phyloP scores from a whole-genome alignment of 2,888 invertebrate species.

The Drosophila cognata region DNA sequence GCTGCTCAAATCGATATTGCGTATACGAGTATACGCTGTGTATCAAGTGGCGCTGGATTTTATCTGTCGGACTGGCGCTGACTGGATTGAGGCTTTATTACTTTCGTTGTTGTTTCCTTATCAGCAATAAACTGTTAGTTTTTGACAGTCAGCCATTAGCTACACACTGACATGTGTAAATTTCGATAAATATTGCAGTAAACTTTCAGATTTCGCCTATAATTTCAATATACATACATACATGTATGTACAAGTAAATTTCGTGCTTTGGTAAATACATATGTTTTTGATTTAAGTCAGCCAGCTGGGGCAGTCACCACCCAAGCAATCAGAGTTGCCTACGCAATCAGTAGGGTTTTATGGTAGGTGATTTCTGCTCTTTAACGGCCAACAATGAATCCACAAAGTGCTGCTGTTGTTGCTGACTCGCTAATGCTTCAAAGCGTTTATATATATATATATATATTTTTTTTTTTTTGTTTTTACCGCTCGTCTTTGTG shows the following conservation, averaged over 20 bases:
- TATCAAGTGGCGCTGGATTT: conserved; percentile 48
- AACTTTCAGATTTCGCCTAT: background rate
- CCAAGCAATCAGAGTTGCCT: conserved; percentile 35
- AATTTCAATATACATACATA: conserved; percentile 23
- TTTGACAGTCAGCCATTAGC: conserved; percentile 41
- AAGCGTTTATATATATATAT: conserved; percentile 29
- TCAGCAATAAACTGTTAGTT: conserved; percentile 71
- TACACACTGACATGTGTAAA: conserved; percentile 37
- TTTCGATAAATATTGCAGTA: conserved; percentile 22
- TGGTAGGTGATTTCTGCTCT: conserved; percentile 43
- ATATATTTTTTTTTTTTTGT: background rate
- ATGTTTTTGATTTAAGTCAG: conserved; percentile 34
- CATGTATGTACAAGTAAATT: conserved; percentile 44
- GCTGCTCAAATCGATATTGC: conserved; percentile 69
- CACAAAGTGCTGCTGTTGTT: conserved; percentile 35
- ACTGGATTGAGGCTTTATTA: conserved; percentile 64
- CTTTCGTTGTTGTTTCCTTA: conserved; percentile 69
- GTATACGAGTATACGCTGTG: conserved; percentile 61
- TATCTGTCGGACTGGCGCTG: conserved; percentile 52
- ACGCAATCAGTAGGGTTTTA: conserved; percentile 39
- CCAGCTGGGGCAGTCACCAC: background rate
- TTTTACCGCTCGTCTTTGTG: conserved; percentile 40
- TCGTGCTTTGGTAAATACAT: conserved; percentile 65
- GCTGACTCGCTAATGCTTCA: conserved; percentile 48
- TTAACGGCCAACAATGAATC: conserved; percentile 35